Base-by-base conservation (phyloP, 2,888 invertebrate species). In the Pammene fasciana region DNA sequence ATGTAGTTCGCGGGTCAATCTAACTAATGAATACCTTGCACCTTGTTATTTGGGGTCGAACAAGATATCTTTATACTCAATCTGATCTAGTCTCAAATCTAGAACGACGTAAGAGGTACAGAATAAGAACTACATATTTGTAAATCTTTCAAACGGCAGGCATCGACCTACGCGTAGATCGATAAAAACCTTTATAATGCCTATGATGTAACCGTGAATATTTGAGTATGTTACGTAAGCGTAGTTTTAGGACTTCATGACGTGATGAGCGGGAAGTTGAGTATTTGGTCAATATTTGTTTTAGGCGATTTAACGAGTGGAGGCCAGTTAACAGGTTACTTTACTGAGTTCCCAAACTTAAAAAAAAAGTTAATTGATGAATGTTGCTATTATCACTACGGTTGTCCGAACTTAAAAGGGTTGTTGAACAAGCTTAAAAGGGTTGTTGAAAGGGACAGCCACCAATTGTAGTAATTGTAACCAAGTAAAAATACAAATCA, bases 1-100 rank as follows among this genome's bases (percentile, higher is more conserved):
- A 68, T 65, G 43, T 68, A 65, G 68, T 70, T 41, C 41, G 56
- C 64, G 36, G 36, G 50, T 61, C 64, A 59, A 68, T 68, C 64
- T 52, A 46, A 60, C 55, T 65, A 70, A 70, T 65, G 65, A 65
- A 70, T 41, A 70, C 70, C 70, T 70, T 70, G 70, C 70, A 70
- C 70, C 70, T 70, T 18, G 64, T 59, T 65, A 65, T 68, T 65
- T 68, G 14, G 54, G 59, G 70, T 70, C 70, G 65, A 52, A 64
- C 34, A 45, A 60, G 59, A 54, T 41, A 56, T 57, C 59, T 65
- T 70, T 70, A 65, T 48, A n/a, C 48, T 36, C 70, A 54, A 59
- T 41, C 64, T 45, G 11, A n/a, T 57, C 7, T n/a, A 52, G 18
- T 52, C 41, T 10, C 13, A 13, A 14, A 41, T 9, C 41, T 10